Percentiles rank a stretch among this genome's conserved stretches.
Evolutionary conservation across 2,797 vertebrate genomes (phyloP).

Genomic region (Gallinago nigripennis): DNA sequence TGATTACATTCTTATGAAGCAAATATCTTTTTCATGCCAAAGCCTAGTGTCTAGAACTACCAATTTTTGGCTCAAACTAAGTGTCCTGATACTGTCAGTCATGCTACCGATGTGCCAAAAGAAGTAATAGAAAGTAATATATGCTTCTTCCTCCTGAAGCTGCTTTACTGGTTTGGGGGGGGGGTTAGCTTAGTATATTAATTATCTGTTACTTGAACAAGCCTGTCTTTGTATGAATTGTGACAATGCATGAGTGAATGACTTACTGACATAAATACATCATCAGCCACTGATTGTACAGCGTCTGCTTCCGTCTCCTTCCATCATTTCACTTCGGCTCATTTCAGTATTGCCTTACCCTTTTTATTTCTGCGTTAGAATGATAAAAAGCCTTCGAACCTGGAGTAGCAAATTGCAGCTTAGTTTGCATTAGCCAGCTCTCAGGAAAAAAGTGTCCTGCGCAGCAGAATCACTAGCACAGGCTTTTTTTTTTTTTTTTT

Average conservation of each 20-base stretch:
- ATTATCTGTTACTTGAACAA: constrained; percentile 50
- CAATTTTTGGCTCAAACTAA: neutral
- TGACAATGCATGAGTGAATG: constrained; percentile 52
- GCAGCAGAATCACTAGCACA: fast-evolving
- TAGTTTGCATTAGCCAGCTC: neutral
- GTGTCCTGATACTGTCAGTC: constrained; percentile 1
- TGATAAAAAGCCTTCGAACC: neutral
- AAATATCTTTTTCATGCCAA: neutral
- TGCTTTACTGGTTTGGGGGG: constrained; percentile 8
- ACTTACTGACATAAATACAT: constrained; percentile 52
- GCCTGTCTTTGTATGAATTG: neutral
- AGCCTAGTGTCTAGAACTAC: neutral
- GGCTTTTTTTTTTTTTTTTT: neutral
- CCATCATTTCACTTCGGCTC: neutral
- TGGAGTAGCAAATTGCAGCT: neutral
- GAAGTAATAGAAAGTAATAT: constrained; percentile 43
- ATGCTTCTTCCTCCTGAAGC: constrained; percentile 26
- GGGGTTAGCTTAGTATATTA: constrained; percentile 1
- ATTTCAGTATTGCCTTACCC: neutral
- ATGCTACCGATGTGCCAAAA: constrained; percentile 6
- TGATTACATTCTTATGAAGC: neutral
- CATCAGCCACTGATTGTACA: neutral
- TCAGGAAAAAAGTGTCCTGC: neutral
- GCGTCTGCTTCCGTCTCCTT: neutral
- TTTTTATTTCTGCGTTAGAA: neutral